These are phyloP conservation scores for Ptilonorhynchus violaceus DNA, from an alignment of 2,113 vertebrate species.

Conservation along the genomic window DNA sequence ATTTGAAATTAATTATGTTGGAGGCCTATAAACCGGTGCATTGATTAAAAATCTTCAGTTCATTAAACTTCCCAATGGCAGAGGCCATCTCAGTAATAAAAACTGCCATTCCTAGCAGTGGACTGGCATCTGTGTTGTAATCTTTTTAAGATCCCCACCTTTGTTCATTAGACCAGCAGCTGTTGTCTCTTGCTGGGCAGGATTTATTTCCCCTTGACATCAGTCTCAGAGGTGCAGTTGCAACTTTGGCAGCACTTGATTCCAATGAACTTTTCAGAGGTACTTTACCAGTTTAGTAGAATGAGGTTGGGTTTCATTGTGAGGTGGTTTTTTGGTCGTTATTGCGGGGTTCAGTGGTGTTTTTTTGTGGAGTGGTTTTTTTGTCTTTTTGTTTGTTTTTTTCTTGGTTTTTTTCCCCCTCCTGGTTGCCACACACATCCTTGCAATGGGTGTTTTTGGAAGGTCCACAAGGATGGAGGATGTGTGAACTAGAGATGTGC, in stretches of 20 bases:
- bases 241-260: not conserved
- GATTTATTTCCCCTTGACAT: not conserved
- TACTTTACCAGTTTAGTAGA: not conserved
- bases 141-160: not conserved
- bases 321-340: not conserved
- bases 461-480: not conserved
- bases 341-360: not conserved
- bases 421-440: accelerated
- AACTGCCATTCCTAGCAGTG: not conserved
- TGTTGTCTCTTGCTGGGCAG: not conserved
- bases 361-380: not conserved
- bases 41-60: constrained; percentile 53
- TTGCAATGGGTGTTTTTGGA: not conserved
- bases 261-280: not conserved
- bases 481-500: not conserved
- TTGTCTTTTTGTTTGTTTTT: accelerated
- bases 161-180: not conserved
- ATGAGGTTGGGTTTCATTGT: not conserved
- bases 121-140: constrained; percentile 2
- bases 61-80: constrained; percentile 9
- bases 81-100: not conserved
- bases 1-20: constrained; percentile 24
- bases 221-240: not conserved
- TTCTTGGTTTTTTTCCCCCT: not conserved
- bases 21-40: constrained; percentile 1